Percentiles rank a stretch among this genome's conserved stretches.
Conservation (phyloP, 2,888 invertebrate species). For the Himalopsyche japonica region DNA sequence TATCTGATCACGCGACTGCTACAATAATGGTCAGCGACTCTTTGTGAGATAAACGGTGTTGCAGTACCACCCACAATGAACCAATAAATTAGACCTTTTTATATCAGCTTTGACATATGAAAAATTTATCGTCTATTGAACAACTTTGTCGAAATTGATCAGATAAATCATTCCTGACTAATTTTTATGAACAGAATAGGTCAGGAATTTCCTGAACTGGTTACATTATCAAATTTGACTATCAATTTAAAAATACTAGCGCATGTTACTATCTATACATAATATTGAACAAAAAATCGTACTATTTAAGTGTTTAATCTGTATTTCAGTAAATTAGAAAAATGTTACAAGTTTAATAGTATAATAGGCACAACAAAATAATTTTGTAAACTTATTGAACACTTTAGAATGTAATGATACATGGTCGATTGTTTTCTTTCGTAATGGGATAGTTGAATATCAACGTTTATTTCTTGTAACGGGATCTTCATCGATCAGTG, state of each 20-base stretch:
- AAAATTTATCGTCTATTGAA: neutral
- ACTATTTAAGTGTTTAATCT: too few relatives aligned
- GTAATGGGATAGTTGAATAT: too few relatives aligned
- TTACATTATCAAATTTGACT: neutral
- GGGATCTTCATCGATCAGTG: too few relatives aligned
- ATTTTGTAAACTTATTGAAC: too few relatives aligned
- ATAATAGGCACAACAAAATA: too few relatives aligned
- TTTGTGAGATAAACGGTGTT: neutral
- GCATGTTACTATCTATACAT: neutral
- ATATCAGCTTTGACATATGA: neutral
- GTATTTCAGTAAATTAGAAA: too few relatives aligned
- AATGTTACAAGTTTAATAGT: too few relatives aligned
- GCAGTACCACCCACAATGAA: neutral
- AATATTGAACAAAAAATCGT: too few relatives aligned
- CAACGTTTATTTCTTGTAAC: too few relatives aligned
- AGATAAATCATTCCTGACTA: neutral
- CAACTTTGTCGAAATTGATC: neutral
- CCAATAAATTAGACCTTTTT: neutral
- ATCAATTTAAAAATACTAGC: neutral
- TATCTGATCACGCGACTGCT: neutral
- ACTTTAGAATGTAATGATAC: too few relatives aligned
- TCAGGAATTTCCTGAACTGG: neutral
- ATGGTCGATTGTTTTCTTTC: too few relatives aligned
- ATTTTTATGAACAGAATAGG: neutral
- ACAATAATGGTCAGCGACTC: neutral